Conservation (phyloP, 2,113 vertebrate genomes). For the Phyllostomus discolor region DNA sequence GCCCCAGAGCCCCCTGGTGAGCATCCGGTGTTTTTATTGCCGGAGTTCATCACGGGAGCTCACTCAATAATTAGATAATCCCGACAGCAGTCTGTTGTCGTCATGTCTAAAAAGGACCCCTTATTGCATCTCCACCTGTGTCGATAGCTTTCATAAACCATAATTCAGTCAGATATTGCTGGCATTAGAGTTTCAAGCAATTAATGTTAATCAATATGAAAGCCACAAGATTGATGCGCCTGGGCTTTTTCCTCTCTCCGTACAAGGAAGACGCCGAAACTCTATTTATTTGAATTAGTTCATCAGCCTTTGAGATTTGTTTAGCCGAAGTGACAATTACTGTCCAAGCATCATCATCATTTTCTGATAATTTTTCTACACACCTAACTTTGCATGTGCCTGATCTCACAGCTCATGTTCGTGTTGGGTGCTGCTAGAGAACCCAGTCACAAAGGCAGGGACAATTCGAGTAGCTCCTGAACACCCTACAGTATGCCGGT, state of each 20-base stretch:
- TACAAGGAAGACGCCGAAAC: background rate
- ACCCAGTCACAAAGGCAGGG: background rate
- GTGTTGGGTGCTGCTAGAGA: background rate
- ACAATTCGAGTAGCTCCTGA: background rate
- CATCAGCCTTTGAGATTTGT: background rate
- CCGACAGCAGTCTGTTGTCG: constrained; percentile 26
- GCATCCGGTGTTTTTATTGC: background rate
- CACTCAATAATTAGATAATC: constrained; percentile 60
- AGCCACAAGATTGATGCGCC: constrained; percentile 36
- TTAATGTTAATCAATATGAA: constrained; percentile 69
- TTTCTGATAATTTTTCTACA: background rate
- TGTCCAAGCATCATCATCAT: background rate
- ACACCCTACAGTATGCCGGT: background rate
- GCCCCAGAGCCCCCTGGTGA: background rate
- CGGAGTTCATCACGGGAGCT: constrained; percentile 21
- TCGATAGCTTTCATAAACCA: constrained; percentile 64
- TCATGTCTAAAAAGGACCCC: background rate
- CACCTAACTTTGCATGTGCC: background rate
- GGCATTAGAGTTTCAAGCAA: constrained; percentile 46
- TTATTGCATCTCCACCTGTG: background rate
- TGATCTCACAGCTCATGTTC: background rate
- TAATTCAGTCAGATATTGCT: constrained; percentile 63
- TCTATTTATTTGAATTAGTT: constrained; percentile 38
- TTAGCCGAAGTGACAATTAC: background rate
- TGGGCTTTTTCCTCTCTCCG: background rate